Percentiles rank a stretch among this genome's conserved stretches.
phyloP scores from a whole-genome alignment of 2,797 vertebrate species.

The Tokudaia muenninki region DNA sequence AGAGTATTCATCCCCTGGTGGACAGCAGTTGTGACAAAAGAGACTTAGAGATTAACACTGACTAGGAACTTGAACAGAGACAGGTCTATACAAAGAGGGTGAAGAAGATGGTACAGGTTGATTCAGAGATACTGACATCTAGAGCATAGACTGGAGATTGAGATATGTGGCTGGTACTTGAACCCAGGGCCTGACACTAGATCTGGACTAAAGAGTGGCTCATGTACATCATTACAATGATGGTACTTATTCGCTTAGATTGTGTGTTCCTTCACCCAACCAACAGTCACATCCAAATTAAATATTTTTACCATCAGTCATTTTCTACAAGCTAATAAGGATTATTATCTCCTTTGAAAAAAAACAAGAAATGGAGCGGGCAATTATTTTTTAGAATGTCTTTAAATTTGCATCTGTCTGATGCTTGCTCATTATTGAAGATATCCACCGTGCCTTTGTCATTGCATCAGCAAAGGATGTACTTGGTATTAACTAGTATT shows the following conservation, averaged over 20 bases:
- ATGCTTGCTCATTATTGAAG: not conserved
- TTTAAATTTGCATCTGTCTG: not conserved
- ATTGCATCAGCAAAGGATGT: not conserved
- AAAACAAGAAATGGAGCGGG: not conserved
- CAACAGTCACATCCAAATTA: not conserved
- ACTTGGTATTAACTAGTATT: not conserved
- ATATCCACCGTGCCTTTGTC: not conserved
- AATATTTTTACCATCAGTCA: not conserved
- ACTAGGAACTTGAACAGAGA: not conserved
- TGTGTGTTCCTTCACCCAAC: not conserved
- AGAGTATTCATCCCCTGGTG: not conserved
- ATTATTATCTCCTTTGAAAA: conserved; percentile 18
- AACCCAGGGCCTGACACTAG: not conserved
- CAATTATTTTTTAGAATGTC: not conserved
- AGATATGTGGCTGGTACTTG: not conserved
- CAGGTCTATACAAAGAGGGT: no score
- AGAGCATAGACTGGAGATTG: not conserved
- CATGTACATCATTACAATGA: not conserved
- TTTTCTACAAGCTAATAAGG: conserved; percentile 3
- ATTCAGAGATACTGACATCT: accelerated
- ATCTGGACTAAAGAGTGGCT: not conserved
- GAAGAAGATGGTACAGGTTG: not conserved
- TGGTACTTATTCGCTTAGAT: not conserved
- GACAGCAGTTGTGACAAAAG: not conserved
- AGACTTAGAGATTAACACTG: not conserved